A percentile compares a stretch with the other conserved stretches of the same genome.
Conservation (phyloP, 2,797 vertebrate species). For the Silurus aristotelis region DNA sequence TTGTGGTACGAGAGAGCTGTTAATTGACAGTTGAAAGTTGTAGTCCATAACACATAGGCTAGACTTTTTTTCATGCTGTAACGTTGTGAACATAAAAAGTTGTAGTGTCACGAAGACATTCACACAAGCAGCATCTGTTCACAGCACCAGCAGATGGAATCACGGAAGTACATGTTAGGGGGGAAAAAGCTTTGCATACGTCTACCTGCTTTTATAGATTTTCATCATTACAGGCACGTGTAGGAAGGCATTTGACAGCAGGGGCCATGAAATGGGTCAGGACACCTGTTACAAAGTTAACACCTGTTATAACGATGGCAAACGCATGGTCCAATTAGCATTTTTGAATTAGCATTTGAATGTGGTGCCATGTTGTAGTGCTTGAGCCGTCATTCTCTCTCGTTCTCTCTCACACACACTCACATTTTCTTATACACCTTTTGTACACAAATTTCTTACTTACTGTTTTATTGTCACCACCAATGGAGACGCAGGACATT, state of each 20-base stretch:
- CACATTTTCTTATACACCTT: too few relatives aligned
- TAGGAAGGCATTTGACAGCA: background rate
- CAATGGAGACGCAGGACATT: too few relatives aligned
- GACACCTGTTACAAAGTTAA: background rate
- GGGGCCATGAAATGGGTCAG: background rate
- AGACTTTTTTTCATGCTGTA: background rate
- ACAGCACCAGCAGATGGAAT: background rate
- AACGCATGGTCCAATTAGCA: background rate
- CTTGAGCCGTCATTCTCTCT: background rate
- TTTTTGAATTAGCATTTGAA: background rate
- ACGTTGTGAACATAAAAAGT: background rate
- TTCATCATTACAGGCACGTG: background rate
- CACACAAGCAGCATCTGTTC: background rate
- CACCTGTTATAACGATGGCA: background rate
- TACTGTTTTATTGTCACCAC: background rate
- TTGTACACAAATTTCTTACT: background rate
- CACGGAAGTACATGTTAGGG: background rate
- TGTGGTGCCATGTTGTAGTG: conserved; percentile 2
- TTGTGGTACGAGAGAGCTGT: background rate
- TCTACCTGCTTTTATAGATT: background rate
- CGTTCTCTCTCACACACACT: conserved; percentile 9
- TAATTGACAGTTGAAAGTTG: background rate
- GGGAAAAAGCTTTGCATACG: background rate
- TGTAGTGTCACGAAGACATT: too few relatives aligned
- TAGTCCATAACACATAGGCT: background rate